Conservation (phyloP, 1,140 invertebrate genomes). For the Leptinotarsa lineolata region DNA sequence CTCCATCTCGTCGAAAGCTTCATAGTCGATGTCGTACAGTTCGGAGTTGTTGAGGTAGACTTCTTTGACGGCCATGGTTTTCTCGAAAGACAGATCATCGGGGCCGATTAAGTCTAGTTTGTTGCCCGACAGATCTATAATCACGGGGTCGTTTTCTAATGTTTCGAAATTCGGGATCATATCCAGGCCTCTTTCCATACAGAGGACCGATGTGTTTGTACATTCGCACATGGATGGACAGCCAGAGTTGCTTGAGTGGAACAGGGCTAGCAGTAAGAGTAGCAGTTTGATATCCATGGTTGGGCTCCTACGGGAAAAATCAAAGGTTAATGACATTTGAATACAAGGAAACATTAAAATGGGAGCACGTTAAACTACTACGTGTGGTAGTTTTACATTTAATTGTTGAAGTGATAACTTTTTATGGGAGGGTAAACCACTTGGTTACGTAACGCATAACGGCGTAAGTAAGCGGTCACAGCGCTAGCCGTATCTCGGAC, state of each 20-base stretch:
- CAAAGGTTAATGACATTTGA: too few relatives aligned
- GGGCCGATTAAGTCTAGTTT: conserved; percentile 37
- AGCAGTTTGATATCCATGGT: conserved; percentile 2
- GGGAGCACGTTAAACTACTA: too few relatives aligned
- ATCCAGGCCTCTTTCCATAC: conserved; percentile 37
- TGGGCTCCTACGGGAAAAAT: not conserved
- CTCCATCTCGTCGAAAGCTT: conserved; percentile 43
- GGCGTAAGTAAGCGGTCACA: too few relatives aligned
- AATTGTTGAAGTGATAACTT: too few relatives aligned
- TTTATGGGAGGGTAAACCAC: too few relatives aligned
- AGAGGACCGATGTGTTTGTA: conserved; percentile 38
- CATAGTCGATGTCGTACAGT: conserved; percentile 39
- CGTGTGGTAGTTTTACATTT: too few relatives aligned
- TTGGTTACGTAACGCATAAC: too few relatives aligned
- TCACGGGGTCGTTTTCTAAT: conserved; percentile 38
- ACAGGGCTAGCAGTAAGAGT: not conserved
- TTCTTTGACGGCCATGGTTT: conserved; percentile 41
- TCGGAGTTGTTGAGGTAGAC: conserved; percentile 48
- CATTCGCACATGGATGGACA: conserved; percentile 46
- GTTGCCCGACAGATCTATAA: conserved; percentile 50
- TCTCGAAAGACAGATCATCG: conserved; percentile 43
- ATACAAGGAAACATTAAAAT: too few relatives aligned
- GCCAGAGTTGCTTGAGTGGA: conserved; percentile 12
- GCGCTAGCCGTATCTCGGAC: too few relatives aligned
- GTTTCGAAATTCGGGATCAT: conserved; percentile 42